Conservation (phyloP, 2,113 vertebrate species). For the Sceloporus undulatus region DNA sequence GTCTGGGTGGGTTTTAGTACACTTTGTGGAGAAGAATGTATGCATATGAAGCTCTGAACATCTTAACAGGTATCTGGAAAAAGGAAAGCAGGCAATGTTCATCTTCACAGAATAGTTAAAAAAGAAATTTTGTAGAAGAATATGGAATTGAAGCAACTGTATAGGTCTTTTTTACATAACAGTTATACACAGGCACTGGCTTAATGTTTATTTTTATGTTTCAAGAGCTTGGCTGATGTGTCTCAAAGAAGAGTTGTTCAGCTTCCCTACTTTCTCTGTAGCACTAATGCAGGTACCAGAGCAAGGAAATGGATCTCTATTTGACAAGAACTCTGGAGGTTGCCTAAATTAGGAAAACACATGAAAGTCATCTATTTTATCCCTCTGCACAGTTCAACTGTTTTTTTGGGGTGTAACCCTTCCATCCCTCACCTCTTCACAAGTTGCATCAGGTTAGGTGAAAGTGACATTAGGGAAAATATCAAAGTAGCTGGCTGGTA, state of each 20-base stretch:
- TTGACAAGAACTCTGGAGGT: neutral
- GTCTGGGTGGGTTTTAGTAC: neutral
- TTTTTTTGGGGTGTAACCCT: neutral
- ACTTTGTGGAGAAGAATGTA: neutral
- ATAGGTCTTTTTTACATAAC: neutral
- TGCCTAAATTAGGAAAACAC: neutral
- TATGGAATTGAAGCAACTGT: neutral
- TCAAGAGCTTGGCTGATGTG: neutral
- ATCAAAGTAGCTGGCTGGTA: neutral
- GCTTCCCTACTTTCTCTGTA: neutral
- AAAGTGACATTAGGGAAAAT: neutral
- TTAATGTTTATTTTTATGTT: neutral
- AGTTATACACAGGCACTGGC: neutral
- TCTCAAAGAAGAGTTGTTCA: neutral
- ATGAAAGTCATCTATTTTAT: neutral
- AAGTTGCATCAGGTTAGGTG: constrained; percentile 1
- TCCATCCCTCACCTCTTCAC: neutral
- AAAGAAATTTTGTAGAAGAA: constrained; percentile 27
- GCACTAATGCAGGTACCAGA: neutral
- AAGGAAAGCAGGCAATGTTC: neutral
- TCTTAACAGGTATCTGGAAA: neutral
- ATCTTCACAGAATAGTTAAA: too few species aligned
- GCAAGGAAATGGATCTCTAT: neutral
- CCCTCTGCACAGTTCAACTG: neutral
- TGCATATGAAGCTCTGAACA: neutral